phyloP scores from a whole-genome alignment of 92 coral and sea anemone genomes.

The Montipora capitata region DNA sequence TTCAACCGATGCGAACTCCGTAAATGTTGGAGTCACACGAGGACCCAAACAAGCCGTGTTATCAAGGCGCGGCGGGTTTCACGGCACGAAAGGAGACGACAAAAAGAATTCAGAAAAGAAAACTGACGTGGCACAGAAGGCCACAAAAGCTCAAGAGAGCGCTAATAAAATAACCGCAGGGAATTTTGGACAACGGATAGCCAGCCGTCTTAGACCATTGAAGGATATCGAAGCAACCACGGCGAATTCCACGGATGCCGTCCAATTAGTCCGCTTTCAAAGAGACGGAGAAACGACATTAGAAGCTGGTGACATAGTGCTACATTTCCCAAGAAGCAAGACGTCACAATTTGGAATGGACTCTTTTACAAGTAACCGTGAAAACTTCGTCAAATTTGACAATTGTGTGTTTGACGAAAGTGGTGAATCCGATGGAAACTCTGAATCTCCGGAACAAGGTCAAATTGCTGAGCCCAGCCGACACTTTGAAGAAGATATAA shows the following conservation, averaged over 20 bases:
- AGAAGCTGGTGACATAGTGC: constrained; percentile 14
- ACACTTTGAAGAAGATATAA: neutral
- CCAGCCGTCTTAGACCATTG: constrained; percentile 14
- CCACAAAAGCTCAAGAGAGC: neutral
- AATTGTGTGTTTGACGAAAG: neutral
- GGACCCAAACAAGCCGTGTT: neutral
- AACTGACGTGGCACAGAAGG: neutral
- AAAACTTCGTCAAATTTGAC: constrained; percentile 6
- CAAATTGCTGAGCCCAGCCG: neutral
- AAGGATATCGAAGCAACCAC: neutral
- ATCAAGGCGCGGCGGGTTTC: constrained; percentile 42
- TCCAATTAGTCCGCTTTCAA: constrained; percentile 25
- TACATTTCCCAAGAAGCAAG: neutral
- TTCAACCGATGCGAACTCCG: constrained; percentile 5
- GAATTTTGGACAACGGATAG: neutral
- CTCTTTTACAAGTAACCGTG: neutral
- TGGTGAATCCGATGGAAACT: neutral
- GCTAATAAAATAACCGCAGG: neutral
- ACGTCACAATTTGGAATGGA: neutral
- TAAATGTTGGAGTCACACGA: neutral
- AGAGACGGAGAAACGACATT: constrained; percentile 4
- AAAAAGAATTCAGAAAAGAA: constrained; percentile 3
- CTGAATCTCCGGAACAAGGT: neutral
- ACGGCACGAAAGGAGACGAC: constrained; percentile 28
- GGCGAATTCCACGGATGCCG: constrained; percentile 10